Base-by-base conservation (phyloP, 2,797 vertebrate genomes). In the Cossypha niveicapilla region DNA sequence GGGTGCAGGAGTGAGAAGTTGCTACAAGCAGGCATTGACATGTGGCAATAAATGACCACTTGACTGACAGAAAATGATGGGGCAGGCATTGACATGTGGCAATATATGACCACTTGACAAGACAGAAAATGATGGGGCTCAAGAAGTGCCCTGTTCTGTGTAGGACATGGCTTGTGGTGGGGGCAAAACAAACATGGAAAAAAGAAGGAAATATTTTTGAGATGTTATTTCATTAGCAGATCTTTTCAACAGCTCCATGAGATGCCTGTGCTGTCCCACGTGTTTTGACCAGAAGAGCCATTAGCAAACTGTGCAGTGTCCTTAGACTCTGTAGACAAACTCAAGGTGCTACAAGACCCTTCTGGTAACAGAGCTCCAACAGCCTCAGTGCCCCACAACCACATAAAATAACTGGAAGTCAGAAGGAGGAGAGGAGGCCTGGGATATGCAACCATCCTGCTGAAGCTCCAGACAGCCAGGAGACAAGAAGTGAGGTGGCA, bases 291-390 rank as follows among this genome's bases (percentile, higher is more conserved):
- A 54, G 45, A 76, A 82, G 19, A 88, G 15, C 42, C 16, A 5
- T 56, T 76, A 85, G 7, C 1, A 9, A 93, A 57, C 13, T 1
- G 0, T 0, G 3, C 41, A 24, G 50, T 23, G n/a, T 28, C 32
- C 41, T 23, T 54, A 24, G 39, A 14, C 13, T 70, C 73, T 85
- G 23, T 24, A 60, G 62, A 30, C 11, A 74, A 92, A 85, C 15
- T 1, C 0, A 1, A 56, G 47, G 62, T 1, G 0, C 8, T 30
- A 54, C 0, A 3, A 72, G 32, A 13, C 15, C 19, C 60, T 74
- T 89, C 28, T 87, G 34, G 17, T 30, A 54, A 77, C 5, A 5
- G 32, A 32, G 6, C 12, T 90, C 32, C 45, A 68, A 25, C 22
- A 65, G 41, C 8, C n/a, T 13, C 14, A 2, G 2, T 45, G 13